phyloP scores from a whole-genome alignment of 1,140 invertebrate genomes.

The Akabosia matsudoensis region DNA sequence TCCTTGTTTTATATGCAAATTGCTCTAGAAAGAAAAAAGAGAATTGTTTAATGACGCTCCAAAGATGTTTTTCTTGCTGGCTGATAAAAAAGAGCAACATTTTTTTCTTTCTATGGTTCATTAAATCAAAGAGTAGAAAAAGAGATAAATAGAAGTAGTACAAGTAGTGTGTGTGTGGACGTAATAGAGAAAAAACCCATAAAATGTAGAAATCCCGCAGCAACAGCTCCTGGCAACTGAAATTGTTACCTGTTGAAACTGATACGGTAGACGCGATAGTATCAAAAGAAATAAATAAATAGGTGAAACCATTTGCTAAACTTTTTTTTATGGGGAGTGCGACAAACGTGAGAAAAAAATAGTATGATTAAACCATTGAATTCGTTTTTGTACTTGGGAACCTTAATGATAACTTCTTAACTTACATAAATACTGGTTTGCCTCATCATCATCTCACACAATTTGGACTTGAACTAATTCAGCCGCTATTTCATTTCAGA shows the following conservation, averaged over 20 bases:
- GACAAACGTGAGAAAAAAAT: no score
- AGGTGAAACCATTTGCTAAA: no score
- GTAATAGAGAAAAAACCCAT: not conserved
- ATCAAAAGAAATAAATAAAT: not conserved
- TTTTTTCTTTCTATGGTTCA: not conserved
- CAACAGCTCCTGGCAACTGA: conserved; percentile 46
- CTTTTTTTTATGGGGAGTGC: no score
- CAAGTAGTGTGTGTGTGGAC: not conserved
- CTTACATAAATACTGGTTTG: no score
- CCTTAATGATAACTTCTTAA: no score
- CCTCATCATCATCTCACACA: no score
- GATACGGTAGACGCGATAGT: not conserved
- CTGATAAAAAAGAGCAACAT: not conserved
- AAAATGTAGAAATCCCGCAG: not conserved
- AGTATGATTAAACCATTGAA: no score
- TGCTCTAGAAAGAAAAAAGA: conserved; percentile 16
- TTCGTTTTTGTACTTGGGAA: no score
- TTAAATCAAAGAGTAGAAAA: conserved; percentile 12
- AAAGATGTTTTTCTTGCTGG: not conserved
- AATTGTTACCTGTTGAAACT: not conserved
- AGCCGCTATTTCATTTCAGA: no score
- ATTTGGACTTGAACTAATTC: no score
- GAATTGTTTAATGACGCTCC: conserved; percentile 22
- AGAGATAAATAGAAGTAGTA: not conserved
- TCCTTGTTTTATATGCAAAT: conserved; percentile 24